Percentiles rank a stretch among this genome's conserved stretches.
Evolutionary conservation across 2,888 invertebrate species (phyloP).

Genomic region (Rotaria sp.): DNA sequence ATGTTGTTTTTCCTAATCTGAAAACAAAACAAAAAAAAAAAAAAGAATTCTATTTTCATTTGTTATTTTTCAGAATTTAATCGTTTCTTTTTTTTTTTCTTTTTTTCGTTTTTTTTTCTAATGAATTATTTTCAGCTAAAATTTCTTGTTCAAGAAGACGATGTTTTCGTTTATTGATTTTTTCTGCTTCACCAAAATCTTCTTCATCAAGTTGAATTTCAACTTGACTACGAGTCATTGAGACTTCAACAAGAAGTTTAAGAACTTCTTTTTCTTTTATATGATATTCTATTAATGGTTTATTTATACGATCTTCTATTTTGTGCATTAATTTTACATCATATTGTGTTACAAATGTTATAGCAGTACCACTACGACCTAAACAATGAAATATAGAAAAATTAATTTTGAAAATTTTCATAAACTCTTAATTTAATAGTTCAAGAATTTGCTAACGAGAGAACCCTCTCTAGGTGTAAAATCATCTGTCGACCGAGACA

Average conservation of each 20-base stretch:
- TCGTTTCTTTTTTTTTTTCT: background rate
- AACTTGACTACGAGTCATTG: slow-evolving; percentile 82
- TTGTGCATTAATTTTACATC: slow-evolving; percentile 77
- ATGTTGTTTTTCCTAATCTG: background rate
- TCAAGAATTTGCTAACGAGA: no score
- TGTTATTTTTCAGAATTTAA: background rate
- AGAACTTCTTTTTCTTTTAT: slow-evolving; percentile 79
- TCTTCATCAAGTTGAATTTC: slow-evolving; percentile 81
- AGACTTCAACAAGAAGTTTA: slow-evolving; percentile 82
- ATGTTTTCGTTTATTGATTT: slow-evolving; percentile 74
- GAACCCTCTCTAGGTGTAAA: no score
- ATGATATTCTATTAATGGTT: slow-evolving; percentile 70
- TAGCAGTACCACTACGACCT: slow-evolving; percentile 75
- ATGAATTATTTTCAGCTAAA: background rate
- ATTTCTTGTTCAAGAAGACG: slow-evolving; percentile 30
- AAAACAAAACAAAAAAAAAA: background rate
- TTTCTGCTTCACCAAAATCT: slow-evolving; percentile 78
- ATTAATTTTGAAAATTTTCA: no score
- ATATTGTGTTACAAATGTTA: slow-evolving; percentile 82
- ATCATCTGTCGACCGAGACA: no score
- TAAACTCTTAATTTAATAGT: no score
- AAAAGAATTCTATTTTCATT: background rate
- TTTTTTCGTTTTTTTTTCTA: background rate
- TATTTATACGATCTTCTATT: slow-evolving; percentile 67
- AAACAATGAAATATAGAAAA: background rate